Evolutionary conservation across 2,888 invertebrate genomes (phyloP).

Genomic region (Pseudoips prasinana): DNA sequence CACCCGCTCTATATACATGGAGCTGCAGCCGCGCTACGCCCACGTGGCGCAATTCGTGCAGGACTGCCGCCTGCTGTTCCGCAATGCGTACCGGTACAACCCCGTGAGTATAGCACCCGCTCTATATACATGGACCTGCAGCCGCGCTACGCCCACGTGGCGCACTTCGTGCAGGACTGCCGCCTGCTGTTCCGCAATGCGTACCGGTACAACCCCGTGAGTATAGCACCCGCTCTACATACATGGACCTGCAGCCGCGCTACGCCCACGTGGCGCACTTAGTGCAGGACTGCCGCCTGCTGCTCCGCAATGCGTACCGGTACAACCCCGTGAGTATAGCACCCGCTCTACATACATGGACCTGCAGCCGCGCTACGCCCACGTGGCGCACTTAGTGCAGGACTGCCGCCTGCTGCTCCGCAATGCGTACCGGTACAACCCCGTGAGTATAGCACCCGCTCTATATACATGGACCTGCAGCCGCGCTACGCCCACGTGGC

Average conservation of each 20-base stretch:
- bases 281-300: conserved; percentile 89
- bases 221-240: conserved; percentile 34
- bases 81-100: conserved; percentile 93
- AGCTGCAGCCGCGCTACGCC: conserved; percentile 91
- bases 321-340: conserved; percentile 88
- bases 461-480: no score
- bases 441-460: conserved; percentile 81
- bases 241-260: conserved; percentile 88
- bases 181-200: conserved; percentile 94
- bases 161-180: conserved; percentile 90
- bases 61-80: conserved; percentile 93
- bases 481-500: no score
- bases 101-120: conserved; percentile 81
- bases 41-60: conserved; percentile 88
- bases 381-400: conserved; percentile 87
- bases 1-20: conserved; percentile 56
- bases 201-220: conserved; percentile 91
- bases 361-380: conserved; percentile 89
- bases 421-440: conserved; percentile 92
- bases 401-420: conserved; percentile 93
- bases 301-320: conserved; percentile 93
- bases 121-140: conserved; percentile 84
- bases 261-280: conserved; percentile 89
- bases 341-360: conserved; percentile 68
- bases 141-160: conserved; percentile 88